A percentile compares a stretch with the other conserved stretches of the same genome.
Evolutionary conservation across 2,113 vertebrate genomes (phyloP).

Genomic region (Garra rufa): DNA sequence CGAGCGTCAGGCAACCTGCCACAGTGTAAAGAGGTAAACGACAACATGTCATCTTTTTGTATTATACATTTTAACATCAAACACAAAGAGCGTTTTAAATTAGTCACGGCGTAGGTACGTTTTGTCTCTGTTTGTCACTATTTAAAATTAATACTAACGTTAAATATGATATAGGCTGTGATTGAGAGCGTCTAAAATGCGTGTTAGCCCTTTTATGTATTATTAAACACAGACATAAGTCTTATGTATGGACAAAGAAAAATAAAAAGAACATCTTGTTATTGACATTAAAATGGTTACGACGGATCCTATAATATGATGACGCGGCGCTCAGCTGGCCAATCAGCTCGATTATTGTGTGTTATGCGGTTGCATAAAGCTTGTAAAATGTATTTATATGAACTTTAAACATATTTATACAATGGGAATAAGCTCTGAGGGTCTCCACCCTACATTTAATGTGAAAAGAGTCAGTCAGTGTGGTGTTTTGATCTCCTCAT

Average conservation of each 20-base stretch:
- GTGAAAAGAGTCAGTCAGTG: neutral
- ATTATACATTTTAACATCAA: no score
- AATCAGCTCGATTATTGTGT: slow-evolving; percentile 41
- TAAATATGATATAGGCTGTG: neutral
- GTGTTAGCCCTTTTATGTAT: neutral
- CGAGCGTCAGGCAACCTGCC: slow-evolving; percentile 45
- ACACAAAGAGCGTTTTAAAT: neutral
- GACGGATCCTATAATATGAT: slow-evolving; percentile 45
- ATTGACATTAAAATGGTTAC: slow-evolving; percentile 11
- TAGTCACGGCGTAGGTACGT: neutral
- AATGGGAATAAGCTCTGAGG: neutral
- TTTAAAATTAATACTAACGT: neutral
- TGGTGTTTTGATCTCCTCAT: neutral
- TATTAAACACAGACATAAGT: neutral
- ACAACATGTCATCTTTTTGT: neutral
- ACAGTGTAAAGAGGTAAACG: slow-evolving; percentile 54
- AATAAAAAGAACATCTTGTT: slow-evolving; percentile 16
- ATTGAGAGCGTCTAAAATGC: neutral
- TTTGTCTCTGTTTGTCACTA: no score
- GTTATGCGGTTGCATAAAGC: neutral
- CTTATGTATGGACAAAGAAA: neutral
- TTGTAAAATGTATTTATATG: neutral
- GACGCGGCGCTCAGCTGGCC: slow-evolving; percentile 37
- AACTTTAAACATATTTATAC: neutral
- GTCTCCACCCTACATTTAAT: neutral